Evolutionary conservation across 2,113 vertebrate genomes (phyloP), one percentile per base, ranked within the genome.

Genomic region (Athene cunicularia): DNA sequence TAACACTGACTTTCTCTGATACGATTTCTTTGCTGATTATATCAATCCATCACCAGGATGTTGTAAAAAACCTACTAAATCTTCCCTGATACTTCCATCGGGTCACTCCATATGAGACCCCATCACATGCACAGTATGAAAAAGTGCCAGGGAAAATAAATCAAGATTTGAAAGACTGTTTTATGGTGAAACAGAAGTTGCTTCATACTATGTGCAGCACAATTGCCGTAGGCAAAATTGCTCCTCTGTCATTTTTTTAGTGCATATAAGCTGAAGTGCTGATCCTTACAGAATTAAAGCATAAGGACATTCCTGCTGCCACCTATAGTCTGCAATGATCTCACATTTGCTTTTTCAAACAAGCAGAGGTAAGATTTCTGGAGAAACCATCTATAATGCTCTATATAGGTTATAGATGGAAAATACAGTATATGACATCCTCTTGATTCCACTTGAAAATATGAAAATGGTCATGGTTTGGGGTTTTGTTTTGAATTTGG

Each of bases 101-200:
- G 74, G 53, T 95, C 47, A 8, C 47, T 27, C 66, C 22, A 14
- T 81, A 43, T 58, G 53, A 94, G 86, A 94, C 84, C 94, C 73
- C 53, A 37, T 95, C 88, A 89, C 67, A 35, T 67, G 60, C 73
- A 45, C 58, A 84, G 45, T 27, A 62, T 76, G 84, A 91, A 71
- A 72, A 94, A 81, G 26, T 79, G 45, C 62, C 80, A 90, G 73
- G 37, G 74, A 87, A 91, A 88, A 93, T 95, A 97, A 94, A 96
- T 97, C 92, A 93, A 39, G 45, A 62, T 39, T 70, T 76, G 58
- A 94, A 87, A 53, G 81, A 59, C 41, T 83, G 28, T 74, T 84
- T 70, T 73, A 70, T 12, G 85, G 45, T 58, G 90, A 58, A 94
- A 62, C 20, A 63, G 62, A 83, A 81, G 39, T 64, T 72, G 41